A percentile compares a stretch with the other conserved stretches of the same genome.
Conservation (phyloP, 2,113 vertebrate genomes). For the Gallinago undulata region DNA sequence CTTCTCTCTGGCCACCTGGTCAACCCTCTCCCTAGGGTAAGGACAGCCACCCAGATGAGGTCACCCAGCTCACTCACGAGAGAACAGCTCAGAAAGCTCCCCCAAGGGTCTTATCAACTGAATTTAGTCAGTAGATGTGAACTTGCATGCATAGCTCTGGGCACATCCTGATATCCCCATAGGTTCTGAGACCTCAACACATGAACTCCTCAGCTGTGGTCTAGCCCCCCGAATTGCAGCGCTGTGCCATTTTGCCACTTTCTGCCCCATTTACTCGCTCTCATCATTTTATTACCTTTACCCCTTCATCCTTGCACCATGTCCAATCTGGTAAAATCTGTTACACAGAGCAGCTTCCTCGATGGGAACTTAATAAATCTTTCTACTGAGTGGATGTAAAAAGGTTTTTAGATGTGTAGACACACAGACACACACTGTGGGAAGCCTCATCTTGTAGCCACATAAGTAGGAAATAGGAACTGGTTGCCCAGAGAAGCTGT, state of each 20-base stretch:
- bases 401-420: not conserved
- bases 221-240: accelerated
- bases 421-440: not conserved
- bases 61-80: not conserved
- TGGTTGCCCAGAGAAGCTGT: no score
- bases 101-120: not conserved
- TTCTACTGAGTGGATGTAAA: not conserved
- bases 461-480: no score
- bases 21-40: conserved; percentile 81
- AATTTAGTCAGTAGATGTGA: not conserved
- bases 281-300: not conserved
- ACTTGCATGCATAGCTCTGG: not conserved
- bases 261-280: not conserved
- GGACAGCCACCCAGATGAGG: not conserved
- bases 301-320: not conserved
- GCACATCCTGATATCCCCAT: no score
- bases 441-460: not conserved
- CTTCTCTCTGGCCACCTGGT: conserved; percentile 87
- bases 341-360: not conserved
- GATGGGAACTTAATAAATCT: not conserved
- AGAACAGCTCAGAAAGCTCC: not conserved
- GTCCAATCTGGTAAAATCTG: not conserved
- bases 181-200: not conserved
- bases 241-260: not conserved
- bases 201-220: not conserved